A percentile compares a stretch with the other conserved stretches of the same genome.
These are phyloP conservation scores for Lasioglossum oenotherae DNA, from an alignment of 2,888 invertebrate genomes.

Conservation along the genomic window DNA sequence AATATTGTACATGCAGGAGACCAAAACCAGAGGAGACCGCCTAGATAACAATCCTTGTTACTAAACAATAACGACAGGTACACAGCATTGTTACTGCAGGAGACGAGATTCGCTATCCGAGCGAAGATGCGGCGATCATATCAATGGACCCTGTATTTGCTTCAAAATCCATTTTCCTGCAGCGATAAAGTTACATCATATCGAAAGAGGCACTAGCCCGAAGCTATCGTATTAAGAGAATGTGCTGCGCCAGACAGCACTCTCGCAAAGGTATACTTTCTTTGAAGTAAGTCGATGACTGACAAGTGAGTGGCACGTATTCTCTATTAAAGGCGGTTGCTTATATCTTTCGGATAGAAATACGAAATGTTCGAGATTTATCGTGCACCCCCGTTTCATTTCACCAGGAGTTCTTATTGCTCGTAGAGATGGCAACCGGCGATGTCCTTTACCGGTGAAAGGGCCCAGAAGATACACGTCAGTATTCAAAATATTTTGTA, in stretches of 20 bases:
- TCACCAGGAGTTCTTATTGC: not conserved
- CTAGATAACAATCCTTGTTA: not conserved
- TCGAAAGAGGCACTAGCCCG: not conserved
- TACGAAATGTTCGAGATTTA: not conserved
- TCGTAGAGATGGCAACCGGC: not conserved
- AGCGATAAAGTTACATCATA: slow-evolving; percentile 3
- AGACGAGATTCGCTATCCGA: not conserved
- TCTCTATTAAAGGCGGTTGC: not conserved
- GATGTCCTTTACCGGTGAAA: not conserved
- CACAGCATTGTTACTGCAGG: not conserved
- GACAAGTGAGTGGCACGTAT: slow-evolving; percentile 17
- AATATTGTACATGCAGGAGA: not conserved
- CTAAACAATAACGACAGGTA: not conserved
- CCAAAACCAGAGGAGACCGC: not conserved
- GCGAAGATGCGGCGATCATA: not conserved
- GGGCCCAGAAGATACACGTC: not conserved
- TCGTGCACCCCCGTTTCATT: not conserved
- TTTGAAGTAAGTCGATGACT: slow-evolving; percentile 12
- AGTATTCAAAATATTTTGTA: slow-evolving; percentile 17
- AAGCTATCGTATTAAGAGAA: slow-evolving; percentile 10
- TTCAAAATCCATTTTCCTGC: not conserved
- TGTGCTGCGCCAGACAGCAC: not conserved
- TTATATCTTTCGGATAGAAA: not conserved
- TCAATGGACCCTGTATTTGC: not conserved
- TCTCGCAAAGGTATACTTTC: not conserved